phyloP scores from a whole-genome alignment of 1,140 invertebrate genomes.

The Aphaenogaster floridana region DNA sequence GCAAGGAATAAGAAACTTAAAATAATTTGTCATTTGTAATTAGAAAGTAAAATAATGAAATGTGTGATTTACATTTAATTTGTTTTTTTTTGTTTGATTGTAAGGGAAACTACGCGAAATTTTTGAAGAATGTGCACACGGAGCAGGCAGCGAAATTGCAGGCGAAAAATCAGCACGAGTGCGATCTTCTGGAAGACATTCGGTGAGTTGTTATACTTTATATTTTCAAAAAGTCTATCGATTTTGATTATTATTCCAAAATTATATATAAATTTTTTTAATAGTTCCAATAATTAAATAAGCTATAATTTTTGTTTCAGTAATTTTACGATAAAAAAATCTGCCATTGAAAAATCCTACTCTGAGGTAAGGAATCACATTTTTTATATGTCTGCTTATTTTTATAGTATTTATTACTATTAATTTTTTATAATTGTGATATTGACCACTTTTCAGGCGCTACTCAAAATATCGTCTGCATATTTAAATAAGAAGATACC shows the following conservation, averaged over 20 bases:
- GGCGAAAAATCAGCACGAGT: slow-evolving; percentile 98
- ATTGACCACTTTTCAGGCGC: slow-evolving; percentile 88
- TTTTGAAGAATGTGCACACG: slow-evolving; percentile 95
- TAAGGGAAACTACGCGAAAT: slow-evolving; percentile 95
- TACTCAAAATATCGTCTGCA: slow-evolving; percentile 95
- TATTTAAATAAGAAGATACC: slow-evolving; percentile 97
- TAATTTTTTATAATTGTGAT: slow-evolving; percentile 12
- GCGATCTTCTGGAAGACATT: slow-evolving; percentile 97
- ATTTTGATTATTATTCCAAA: not conserved
- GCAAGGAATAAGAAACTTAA: not conserved
- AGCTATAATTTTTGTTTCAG: slow-evolving; percentile 85
- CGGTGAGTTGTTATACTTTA: slow-evolving; percentile 85
- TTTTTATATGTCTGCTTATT: not conserved
- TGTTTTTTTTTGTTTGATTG: slow-evolving; percentile 77
- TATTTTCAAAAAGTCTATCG: not conserved
- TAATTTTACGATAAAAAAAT: slow-evolving; percentile 96
- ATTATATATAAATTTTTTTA: slow-evolving; percentile 4
- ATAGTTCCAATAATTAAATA: not conserved
- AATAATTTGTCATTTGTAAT: not conserved
- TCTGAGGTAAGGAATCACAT: slow-evolving; percentile 91
- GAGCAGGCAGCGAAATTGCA: slow-evolving; percentile 97
- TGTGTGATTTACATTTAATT: slow-evolving; percentile 1
- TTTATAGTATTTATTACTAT: slow-evolving; percentile 10
- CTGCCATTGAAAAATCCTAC: slow-evolving; percentile 97
- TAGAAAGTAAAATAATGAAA: not conserved